phyloP scores from a whole-genome alignment of 2,113 vertebrate species.

The Phalacrocorax carbo region DNA sequence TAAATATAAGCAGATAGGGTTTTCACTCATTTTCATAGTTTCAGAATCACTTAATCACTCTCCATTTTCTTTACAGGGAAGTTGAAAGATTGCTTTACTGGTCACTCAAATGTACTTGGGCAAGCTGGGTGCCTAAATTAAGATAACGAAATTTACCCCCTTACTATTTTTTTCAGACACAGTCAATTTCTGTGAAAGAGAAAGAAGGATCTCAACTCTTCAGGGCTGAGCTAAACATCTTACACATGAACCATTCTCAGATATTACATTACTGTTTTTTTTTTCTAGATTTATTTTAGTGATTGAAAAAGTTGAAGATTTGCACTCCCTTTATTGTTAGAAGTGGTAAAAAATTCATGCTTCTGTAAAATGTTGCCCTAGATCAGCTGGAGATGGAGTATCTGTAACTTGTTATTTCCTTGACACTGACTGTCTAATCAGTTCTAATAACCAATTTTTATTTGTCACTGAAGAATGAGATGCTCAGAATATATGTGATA shows the following conservation, averaged over 20 bases:
- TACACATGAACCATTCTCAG: neutral
- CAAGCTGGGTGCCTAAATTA: neutral
- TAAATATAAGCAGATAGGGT: neutral
- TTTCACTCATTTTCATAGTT: neutral
- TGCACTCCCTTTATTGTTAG: neutral
- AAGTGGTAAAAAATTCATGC: neutral
- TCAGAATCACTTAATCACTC: neutral
- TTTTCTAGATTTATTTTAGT: neutral
- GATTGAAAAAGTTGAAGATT: neutral
- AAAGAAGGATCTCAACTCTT: neutral
- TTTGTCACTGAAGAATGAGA: neutral
- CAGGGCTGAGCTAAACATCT: neutral
- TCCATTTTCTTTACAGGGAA: neutral
- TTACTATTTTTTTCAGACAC: neutral
- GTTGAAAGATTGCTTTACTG: neutral
- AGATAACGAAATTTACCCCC: neutral
- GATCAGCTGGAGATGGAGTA: neutral
- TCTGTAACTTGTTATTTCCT: neutral
- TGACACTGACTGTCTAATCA: neutral
- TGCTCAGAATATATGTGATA: neutral
- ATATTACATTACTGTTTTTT: neutral
- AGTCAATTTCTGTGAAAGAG: neutral
- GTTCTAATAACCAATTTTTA: neutral
- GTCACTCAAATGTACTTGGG: neutral
- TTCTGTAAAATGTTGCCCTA: neutral